Percentiles rank a stretch among this genome's conserved stretches.
Evolutionary conservation across 2,888 invertebrate species (phyloP).

Genomic region (Papilio demoleus): DNA sequence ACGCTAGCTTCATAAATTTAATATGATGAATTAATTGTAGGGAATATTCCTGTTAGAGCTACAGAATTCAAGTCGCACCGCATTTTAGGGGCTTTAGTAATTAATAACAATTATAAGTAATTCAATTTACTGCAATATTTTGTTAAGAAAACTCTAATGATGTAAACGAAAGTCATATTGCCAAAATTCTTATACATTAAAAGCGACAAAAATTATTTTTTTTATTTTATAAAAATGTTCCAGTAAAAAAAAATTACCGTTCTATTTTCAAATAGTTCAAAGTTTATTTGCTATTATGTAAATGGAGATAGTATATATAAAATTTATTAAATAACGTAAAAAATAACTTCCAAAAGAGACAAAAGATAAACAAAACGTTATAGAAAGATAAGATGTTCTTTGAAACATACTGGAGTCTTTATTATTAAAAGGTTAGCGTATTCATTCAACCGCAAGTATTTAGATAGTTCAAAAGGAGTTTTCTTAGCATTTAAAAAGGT

Average conservation of each 20-base stretch:
- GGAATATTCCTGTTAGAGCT: too few species aligned
- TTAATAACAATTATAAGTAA: slow-evolving; percentile 19
- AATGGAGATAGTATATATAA: neutral
- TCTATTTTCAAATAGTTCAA: too few species aligned
- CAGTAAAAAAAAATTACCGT: too few species aligned
- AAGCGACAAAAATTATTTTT: too few species aligned
- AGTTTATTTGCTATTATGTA: neutral
- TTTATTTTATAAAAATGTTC: too few species aligned
- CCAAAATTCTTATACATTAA: too few species aligned
- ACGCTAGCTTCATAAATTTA: too few species aligned
- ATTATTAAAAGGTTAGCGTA: slow-evolving; percentile 15
- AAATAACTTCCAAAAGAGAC: neutral
- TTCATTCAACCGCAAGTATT: slow-evolving; percentile 25
- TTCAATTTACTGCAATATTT: neutral
- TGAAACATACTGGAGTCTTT: neutral
- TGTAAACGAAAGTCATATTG: neutral
- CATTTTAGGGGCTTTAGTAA: slow-evolving; percentile 10
- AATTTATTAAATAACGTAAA: neutral
- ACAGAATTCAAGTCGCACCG: slow-evolving; percentile 12
- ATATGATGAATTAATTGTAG: too few species aligned
- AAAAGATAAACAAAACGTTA: neutral
- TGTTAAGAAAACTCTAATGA: neutral
- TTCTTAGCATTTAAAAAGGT: slow-evolving; percentile 20
- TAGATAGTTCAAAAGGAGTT: slow-evolving; percentile 20
- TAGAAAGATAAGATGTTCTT: slow-evolving; percentile 1